Base-by-base conservation (phyloP, 2,888 invertebrate species). In the Lagria hirta region DNA sequence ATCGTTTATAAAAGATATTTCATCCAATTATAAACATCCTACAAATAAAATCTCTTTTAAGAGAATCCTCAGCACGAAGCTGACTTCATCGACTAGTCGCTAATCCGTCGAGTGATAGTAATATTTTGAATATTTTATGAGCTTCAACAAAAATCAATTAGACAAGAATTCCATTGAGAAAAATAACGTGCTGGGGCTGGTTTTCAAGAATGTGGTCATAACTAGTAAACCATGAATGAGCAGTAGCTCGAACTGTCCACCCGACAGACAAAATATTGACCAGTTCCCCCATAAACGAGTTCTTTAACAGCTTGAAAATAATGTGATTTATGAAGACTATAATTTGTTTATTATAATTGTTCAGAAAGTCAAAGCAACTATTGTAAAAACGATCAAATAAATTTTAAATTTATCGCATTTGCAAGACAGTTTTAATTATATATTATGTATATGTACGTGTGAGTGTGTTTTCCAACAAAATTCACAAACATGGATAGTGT, bases 401-500 rank as follows among this genome's bases (percentile, higher is more conserved):
- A 42, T 42, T 36, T 18, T 14, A 22, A 37, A 47, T 47, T 47
- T 47, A 47, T 42, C 32, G 35, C 33, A 17, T 16, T 3, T 13
- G 29, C 36, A n/a, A 22, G 34, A 16, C 35, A 24, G 29, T 12
- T 36, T 35, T 36, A 42, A 42, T 42, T 34, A n/a, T n/a, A n/a
- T n/a, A n/a, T n/a, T n/a, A n/a, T n/a, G n/a, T n/a, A n/a, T n/a
- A n/a, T n/a, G n/a, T n/a, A n/a, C n/a, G n/a, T n/a, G n/a, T n/a
- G n/a, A n/a, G n/a, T n/a, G 33, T 33, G 8, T 15, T 12, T 10
- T 13, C 23, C 12, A 24, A 24, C 18, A 52, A 54, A 55, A 49
- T 53, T 49, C 47, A 48, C 61, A 64, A 65, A 65, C 64, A 62
- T n/a, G 60, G 65, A 65, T 65, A 65, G 64, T 65, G 66, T n/a